Percentiles rank a stretch among this genome's conserved stretches.
phyloP scores from a whole-genome alignment of 2,888 invertebrate species.

The Isotomurus palustris region DNA sequence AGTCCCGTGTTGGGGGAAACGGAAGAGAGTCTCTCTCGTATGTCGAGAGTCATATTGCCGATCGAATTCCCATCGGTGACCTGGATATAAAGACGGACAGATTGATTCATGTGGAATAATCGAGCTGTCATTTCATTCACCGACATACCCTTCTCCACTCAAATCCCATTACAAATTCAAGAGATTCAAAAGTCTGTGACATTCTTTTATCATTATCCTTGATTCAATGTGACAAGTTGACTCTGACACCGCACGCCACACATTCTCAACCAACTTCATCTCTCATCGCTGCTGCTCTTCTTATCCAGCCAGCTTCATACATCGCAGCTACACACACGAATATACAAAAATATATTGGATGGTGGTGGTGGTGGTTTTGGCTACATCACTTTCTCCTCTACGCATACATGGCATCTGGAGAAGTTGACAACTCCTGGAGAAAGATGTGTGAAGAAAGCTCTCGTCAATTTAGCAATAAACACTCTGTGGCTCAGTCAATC shows the following conservation, averaged over 20 bases:
- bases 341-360: too few species aligned
- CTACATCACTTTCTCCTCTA: not conserved
- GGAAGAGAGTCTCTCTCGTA: too few species aligned
- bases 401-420: not conserved
- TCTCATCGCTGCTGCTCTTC: not conserved
- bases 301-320: too few species aligned
- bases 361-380: slow-evolving; percentile 2
- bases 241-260: not conserved
- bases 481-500: too few species aligned
- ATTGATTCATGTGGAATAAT: slow-evolving; percentile 3
- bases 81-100: too few species aligned
- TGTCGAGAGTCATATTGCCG: too few species aligned
- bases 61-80: too few species aligned
- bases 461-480: slow-evolving; percentile 2
- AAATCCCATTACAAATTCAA: not conserved
- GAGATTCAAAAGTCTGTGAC: not conserved
- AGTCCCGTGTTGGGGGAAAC: too few species aligned
- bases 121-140: not conserved
- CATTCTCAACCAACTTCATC: not conserved
- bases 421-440: not conserved
- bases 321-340: too few species aligned
- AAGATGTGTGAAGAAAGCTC: not conserved
- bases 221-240: slow-evolving; percentile 5
- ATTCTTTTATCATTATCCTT: slow-evolving; percentile 4
- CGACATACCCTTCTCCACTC: not conserved